A percentile compares a stretch with the other conserved stretches of the same genome.
Conservation (phyloP, 2,888 invertebrate species). For the Scrobipalpa atriplicella region DNA sequence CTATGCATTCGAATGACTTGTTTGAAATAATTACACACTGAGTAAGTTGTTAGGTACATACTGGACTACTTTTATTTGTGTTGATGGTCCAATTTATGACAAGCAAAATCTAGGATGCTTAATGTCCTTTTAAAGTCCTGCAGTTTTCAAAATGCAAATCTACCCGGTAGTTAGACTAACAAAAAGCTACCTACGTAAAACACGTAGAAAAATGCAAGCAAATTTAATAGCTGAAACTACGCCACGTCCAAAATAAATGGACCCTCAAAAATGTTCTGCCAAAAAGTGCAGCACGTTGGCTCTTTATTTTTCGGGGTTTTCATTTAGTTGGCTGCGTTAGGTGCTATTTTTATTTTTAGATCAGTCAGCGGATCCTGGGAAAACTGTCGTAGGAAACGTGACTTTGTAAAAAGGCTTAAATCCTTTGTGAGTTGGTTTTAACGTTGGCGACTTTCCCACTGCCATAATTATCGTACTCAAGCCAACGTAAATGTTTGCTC, state of each 20-base stretch:
- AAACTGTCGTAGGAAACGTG: slow-evolving; percentile 37
- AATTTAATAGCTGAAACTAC: slow-evolving; percentile 34
- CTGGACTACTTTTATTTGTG: too few species aligned
- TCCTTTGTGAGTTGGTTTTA: slow-evolving; percentile 24
- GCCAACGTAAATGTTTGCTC: slow-evolving; percentile 14
- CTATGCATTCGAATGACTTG: not conserved
- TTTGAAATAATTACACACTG: not conserved
- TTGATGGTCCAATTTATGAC: not conserved
- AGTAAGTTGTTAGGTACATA: too few species aligned
- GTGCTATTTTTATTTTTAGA: slow-evolving; percentile 35
- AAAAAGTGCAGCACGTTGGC: not conserved
- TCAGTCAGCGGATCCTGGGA: slow-evolving; percentile 37
- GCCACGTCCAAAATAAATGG: slow-evolving; percentile 32
- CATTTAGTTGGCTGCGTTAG: slow-evolving; percentile 33
- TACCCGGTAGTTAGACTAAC: slow-evolving; percentile 7
- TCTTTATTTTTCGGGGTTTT: slow-evolving; percentile 21
- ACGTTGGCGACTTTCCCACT: slow-evolving; percentile 34
- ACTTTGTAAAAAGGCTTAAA: slow-evolving; percentile 33
- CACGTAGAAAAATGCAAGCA: slow-evolving; percentile 32
- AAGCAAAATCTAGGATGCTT: not conserved
- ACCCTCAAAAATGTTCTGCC: slow-evolving; percentile 24
- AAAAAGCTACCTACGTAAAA: slow-evolving; percentile 27
- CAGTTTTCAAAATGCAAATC: slow-evolving; percentile 26
- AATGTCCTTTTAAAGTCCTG: slow-evolving; percentile 12
- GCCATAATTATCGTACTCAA: slow-evolving; percentile 22